A percentile compares a stretch with the other conserved stretches of the same genome.
These are phyloP conservation scores for Choristoneura fumiferana DNA, from an alignment of 1,140 invertebrate genomes.

Conservation along the genomic window DNA sequence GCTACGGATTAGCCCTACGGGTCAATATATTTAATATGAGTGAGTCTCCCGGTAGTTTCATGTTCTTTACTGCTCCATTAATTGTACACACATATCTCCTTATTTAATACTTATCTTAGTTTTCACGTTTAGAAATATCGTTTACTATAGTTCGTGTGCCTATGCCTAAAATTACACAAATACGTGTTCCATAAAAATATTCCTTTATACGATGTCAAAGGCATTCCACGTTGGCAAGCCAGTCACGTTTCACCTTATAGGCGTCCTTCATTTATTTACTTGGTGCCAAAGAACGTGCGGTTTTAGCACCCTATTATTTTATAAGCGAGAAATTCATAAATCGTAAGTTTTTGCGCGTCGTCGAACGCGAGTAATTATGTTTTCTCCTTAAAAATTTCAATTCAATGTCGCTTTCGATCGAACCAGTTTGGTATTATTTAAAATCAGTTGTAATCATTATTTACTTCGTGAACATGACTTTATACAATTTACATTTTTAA, in stretches of 20 bases:
- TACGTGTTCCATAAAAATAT: slow-evolving; percentile 20
- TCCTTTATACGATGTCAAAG: slow-evolving; percentile 32
- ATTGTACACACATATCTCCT: no score
- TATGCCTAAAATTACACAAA: not conserved
- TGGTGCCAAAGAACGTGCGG: not conserved
- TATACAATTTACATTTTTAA: no score
- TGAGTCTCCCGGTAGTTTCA: no score
- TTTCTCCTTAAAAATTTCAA: no score
- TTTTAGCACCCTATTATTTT: slow-evolving; percentile 4
- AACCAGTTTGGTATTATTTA: no score
- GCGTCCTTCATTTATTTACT: slow-evolving; percentile 33
- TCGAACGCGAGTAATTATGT: not conserved
- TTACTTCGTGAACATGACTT: no score
- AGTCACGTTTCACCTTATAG: slow-evolving; percentile 34
- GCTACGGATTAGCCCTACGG: no score
- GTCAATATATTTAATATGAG: no score
- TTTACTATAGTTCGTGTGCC: not conserved
- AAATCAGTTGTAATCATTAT: no score
- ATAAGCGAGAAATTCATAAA: slow-evolving; percentile 18
- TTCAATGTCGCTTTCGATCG: no score
- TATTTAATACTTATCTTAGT: no score
- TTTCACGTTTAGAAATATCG: not conserved
- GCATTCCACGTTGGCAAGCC: slow-evolving; percentile 26
- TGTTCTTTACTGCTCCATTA: no score
- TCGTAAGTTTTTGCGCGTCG: not conserved